These are phyloP conservation scores for Achroia grisella DNA, from an alignment of 1,140 invertebrate genomes.

Conservation along the genomic window DNA sequence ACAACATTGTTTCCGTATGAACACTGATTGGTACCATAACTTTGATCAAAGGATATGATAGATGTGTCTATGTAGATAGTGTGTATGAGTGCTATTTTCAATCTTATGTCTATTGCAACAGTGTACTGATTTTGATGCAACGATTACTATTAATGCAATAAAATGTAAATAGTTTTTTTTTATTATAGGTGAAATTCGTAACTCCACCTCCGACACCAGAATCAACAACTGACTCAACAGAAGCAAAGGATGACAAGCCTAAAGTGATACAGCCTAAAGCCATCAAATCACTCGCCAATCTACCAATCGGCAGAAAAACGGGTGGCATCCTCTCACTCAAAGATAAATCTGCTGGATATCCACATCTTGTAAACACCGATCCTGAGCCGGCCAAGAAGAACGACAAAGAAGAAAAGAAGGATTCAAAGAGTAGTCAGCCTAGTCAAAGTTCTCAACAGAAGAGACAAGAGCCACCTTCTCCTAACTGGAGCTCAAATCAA, in stretches of 20 bases:
- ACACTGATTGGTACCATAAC: no score
- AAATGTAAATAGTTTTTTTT: conserved; percentile 7
- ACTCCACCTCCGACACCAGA: conserved; percentile 74
- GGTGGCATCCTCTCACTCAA: conserved; percentile 69
- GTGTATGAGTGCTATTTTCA: no score
- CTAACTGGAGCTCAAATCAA: conserved; percentile 22
- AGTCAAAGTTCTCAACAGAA: conserved; percentile 38
- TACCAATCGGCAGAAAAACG: conserved; percentile 62
- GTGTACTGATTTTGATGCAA: no score
- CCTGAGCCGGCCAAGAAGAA: conserved; percentile 42
- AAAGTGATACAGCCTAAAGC: conserved; percentile 64
- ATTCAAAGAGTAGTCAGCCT: conserved; percentile 28
- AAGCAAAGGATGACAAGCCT: conserved; percentile 43
- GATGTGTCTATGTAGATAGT: no score
- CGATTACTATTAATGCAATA: no score
- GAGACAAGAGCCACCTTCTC: conserved; percentile 21
- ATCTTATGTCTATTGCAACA: no score
- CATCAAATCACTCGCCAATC: conserved; percentile 55
- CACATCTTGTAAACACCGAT: conserved; percentile 62
- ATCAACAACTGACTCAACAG: conserved; percentile 34
- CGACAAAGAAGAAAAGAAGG: conserved; percentile 52
- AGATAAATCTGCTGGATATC: conserved; percentile 69
- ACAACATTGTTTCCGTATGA: no score
- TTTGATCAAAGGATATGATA: no score
- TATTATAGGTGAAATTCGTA: conserved; percentile 72